Base-by-base conservation (phyloP, 2,113 vertebrate species). In the Pachypanchax playfairii region DNA sequence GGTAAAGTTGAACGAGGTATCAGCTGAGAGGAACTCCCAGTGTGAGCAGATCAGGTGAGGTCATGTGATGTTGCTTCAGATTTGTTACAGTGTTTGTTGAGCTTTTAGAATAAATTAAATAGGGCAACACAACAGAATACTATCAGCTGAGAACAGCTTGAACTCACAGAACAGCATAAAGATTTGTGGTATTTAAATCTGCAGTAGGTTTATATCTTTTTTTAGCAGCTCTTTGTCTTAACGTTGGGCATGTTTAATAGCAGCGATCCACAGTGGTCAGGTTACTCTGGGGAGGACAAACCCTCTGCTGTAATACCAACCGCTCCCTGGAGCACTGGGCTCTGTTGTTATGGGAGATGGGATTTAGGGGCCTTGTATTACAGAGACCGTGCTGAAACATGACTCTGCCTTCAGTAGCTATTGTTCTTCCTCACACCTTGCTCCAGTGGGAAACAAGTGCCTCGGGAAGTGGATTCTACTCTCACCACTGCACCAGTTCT, bases 301-400 rank as follows among this genome's bases (percentile, higher is more conserved):
- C 13, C 17, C 1, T 44, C 35, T 53, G 46, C 38, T 15, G 17
- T 46, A 67, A 50, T 64, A 39, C 35, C 41, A 1, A 2, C 50
- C 35, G 0, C 20, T 61, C 55, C 71, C 61, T 2, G 38, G 54
- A 57, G 62, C 33, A 6, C 4, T 4, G 57, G 60, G 61, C 31
- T 59, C 1, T 70, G 73, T 84, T 79, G 80, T 75, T 83, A 84
- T 50, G 76, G 81, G 79, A 77, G 79, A 76, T 57, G 5, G 70
- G 78, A 58, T 64, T 65, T 17, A 55, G 66, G 7, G 18, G 76
- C 71, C 69, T 65, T 41, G 78, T 63, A n/a, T 74, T 75, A 61
- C 80, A 69, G 47, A 10, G 22, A 59, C 72, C 66, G 60, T 70
- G 64, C 71, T 57, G 79, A 68, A 84, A 84, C 75, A 57, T 15